Evolutionary conservation across 2,797 vertebrate species (phyloP).

Genomic region (Hyperoplus immaculatus): DNA sequence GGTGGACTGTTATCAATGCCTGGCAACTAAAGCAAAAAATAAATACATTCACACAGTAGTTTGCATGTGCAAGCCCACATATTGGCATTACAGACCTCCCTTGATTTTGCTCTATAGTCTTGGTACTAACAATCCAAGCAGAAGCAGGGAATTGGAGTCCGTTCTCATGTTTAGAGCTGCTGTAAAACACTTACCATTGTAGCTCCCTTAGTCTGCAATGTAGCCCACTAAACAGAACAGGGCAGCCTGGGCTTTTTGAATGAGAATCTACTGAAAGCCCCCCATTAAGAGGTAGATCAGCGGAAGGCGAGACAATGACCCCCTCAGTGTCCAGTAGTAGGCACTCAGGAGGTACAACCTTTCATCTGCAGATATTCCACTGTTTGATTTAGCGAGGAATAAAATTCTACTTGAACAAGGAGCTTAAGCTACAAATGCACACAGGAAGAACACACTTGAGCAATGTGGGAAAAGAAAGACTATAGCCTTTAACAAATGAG

Average conservation of each 20-base stretch:
- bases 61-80: slow-evolving; percentile 49
- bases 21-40: slow-evolving; percentile 50
- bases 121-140: slow-evolving; percentile 44
- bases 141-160: slow-evolving; percentile 53
- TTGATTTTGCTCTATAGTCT: slow-evolving; percentile 56
- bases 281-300: slow-evolving; percentile 75
- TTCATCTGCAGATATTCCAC: slow-evolving; percentile 82
- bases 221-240: slow-evolving; percentile 64
- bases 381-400: slow-evolving; percentile 84
- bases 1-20: slow-evolving; percentile 71
- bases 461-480: slow-evolving; percentile 78
- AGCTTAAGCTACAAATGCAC: slow-evolving; percentile 78
- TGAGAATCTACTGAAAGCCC: slow-evolving; percentile 79
- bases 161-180: slow-evolving; percentile 60
- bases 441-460: slow-evolving; percentile 86
- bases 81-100: slow-evolving; percentile 43
- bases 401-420: slow-evolving; percentile 77
- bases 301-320: slow-evolving; percentile 81
- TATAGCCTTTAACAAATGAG: slow-evolving; percentile 80
- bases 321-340: slow-evolving; percentile 77
- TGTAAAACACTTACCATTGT: slow-evolving; percentile 73
- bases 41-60: slow-evolving; percentile 48
- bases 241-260: slow-evolving; percentile 67
- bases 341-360: slow-evolving; percentile 73
- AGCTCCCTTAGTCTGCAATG: slow-evolving; percentile 48